Base-by-base conservation (phyloP, 2,113 vertebrate genomes). In the Macquaria australasica region DNA sequence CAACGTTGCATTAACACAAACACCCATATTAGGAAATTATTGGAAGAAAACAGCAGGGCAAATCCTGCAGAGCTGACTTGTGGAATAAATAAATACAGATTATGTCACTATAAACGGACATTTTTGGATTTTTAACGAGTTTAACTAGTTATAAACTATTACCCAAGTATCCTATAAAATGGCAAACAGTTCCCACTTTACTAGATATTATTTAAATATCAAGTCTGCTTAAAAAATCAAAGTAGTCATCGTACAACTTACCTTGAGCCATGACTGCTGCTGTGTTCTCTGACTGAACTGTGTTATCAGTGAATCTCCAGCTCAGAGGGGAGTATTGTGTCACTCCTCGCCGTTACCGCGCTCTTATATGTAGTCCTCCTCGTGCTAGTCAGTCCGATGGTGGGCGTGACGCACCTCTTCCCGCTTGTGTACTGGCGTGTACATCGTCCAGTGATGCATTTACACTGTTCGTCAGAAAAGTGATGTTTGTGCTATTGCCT, bases 221-320 rank as follows among this genome's bases (percentile, higher is more conserved):
- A 70, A 8, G 15, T 31, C 8, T 45, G 23, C 23, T 56, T 12
- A 3, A 25, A 14, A 55, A 28, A 39, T n/a, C 37, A n/a, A 45
- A 45, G 5, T 3, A 37, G 0, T 6, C 0, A n/a, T 7, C 1
- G 5, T 6, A 16, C 0, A 34, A 16, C 93, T 87, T 83, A 94
- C 93, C 82, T 91, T 92, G 85, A 73, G 90, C 64, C 93, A 94
- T 94, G 78, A 16, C 56, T 89, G 48, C 82, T 62, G 83, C 31
- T 73, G 59, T 70, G 37, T 7, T 77, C 23, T 67, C 60, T 20
- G 3, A 18, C 8, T 25, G 11, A 41, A 55, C 43, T 23, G n/a
- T 37, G 60, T 48, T 23, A 43, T 50, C 25, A 51, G 69, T 51
- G 41, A 18, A 25, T 58, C 31, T 84, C 5, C 43, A 51, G 60